These are phyloP conservation scores for Acronicta aceris DNA, from an alignment of 2,888 invertebrate species.

Conservation along the genomic window DNA sequence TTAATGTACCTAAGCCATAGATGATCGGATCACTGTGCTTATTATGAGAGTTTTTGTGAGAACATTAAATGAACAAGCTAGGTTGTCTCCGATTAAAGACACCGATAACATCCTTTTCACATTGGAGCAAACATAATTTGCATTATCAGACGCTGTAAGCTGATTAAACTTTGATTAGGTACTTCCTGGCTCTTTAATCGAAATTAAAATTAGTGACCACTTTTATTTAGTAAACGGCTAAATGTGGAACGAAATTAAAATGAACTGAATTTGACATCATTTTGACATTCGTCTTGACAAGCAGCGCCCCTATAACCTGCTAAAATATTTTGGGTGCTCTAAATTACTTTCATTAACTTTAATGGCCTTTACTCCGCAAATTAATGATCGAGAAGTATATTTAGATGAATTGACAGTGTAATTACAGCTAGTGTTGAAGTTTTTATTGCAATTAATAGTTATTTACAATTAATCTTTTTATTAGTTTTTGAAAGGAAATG, in stretches of 20 bases:
- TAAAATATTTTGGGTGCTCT: slow-evolving; percentile 17
- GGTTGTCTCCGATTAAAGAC: slow-evolving; percentile 42
- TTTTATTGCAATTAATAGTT: slow-evolving; percentile 44
- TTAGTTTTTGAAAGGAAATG: slow-evolving; percentile 37
- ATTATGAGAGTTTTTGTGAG: slow-evolving; percentile 37
- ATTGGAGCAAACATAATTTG: slow-evolving; percentile 45
- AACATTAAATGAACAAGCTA: slow-evolving; percentile 34
- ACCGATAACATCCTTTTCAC: slow-evolving; percentile 50
- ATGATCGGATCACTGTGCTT: slow-evolving; percentile 13
- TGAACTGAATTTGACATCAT: slow-evolving; percentile 4
- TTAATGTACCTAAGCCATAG: slow-evolving; percentile 15
- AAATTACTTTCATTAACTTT: slow-evolving; percentile 39
- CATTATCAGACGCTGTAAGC: slow-evolving; percentile 45
- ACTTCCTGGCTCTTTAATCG: slow-evolving; percentile 46
- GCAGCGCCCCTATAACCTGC: not conserved
- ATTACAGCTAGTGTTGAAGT: slow-evolving; percentile 34
- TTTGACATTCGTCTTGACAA: slow-evolving; percentile 22
- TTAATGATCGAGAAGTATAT: slow-evolving; percentile 29
- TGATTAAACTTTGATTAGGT: slow-evolving; percentile 48
- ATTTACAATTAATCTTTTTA: slow-evolving; percentile 40
- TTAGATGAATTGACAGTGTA: slow-evolving; percentile 39
- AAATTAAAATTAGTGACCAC: slow-evolving; percentile 37
- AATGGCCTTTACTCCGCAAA: slow-evolving; percentile 16
- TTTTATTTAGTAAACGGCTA: not conserved
- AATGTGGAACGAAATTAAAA: not conserved